These are phyloP conservation scores for Mylabris phalerata DNA, from an alignment of 1,140 invertebrate species.

Conservation along the genomic window DNA sequence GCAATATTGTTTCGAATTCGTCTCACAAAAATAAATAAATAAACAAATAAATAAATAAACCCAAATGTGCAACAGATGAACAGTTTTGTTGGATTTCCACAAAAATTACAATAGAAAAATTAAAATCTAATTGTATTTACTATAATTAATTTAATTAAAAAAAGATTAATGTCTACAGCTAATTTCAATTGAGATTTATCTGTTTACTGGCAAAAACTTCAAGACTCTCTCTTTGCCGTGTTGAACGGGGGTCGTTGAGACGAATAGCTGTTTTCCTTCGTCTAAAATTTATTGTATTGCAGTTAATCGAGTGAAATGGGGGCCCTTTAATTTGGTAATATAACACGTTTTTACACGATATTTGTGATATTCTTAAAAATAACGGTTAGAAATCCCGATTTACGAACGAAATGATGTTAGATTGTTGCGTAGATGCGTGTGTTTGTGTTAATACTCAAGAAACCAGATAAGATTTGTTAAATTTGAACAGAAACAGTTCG, in stretches of 20 bases:
- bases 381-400: not conserved
- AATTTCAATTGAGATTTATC: slow-evolving; percentile 9
- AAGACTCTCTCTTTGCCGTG: not conserved
- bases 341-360: slow-evolving; percentile 4
- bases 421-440: too few species aligned
- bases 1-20: not conserved
- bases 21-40: not conserved
- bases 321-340: not conserved
- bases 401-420: too few species aligned
- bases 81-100: too few species aligned
- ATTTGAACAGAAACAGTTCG: too few species aligned
- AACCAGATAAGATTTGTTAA: too few species aligned
- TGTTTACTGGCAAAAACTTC: slow-evolving; percentile 7
- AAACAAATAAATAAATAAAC: not conserved
- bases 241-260: not conserved
- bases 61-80: slow-evolving; percentile 3
- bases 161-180: too few species aligned
- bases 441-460: too few species aligned
- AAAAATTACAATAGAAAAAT: not conserved
- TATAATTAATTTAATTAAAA: too few species aligned
- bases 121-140: not conserved
- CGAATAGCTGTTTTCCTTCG: slow-evolving; percentile 9
- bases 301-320: slow-evolving; percentile 4
- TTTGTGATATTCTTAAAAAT: not conserved
- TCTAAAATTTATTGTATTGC: slow-evolving; percentile 11